Base-by-base conservation (phyloP, 2,113 vertebrate genomes). In the Melanostigma gelatinosum region DNA sequence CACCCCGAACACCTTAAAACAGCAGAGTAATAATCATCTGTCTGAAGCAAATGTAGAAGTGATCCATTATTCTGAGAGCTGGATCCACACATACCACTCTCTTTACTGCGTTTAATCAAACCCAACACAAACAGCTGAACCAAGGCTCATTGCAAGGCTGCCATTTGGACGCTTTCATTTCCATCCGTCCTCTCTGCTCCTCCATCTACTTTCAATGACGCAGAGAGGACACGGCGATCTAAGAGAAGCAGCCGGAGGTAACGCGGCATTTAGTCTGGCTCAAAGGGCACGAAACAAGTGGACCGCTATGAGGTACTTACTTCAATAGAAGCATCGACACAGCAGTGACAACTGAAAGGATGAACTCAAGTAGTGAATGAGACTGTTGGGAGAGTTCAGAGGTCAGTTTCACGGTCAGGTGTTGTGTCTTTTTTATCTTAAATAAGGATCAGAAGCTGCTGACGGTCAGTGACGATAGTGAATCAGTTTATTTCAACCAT, bases 101-200 rank as follows among this genome's bases (percentile, higher is more conserved):
- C 67, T 54, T 76, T 40, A 60, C 64, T 34, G 44, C 2, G 48
- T 84, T 76, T 73, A 69, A 88, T 88, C 83, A 86, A 80, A 88
- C 77, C 27, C 63, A 38, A 63, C 69, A 77, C 82, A 62, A 77
- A 85, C 77, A 67, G 54, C 54, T 60, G 52, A 62, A 73, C 48
- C 6, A 70, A 75, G 79, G 78, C 67, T 81, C 66, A 87, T 81
- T 81, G 76, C 24, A 4, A 4, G 50, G 54, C 79, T 75, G 82
- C 84, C 79, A 75, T 82, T 88, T 86, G 88, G 81, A 85, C 44
- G 8, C 73, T 87, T 79, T 75, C 44, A 63, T 79, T 86, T 68
- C 68, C 71, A 73, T 79, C 71, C 36, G 72, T 77, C 77, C 77
- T 78, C 73, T 1, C 60, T 80, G 64, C 70, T 2, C 32, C 46